Evolutionary conservation across 2,113 vertebrate species (phyloP).

Genomic region (Myrmophylax atrothorax): DNA sequence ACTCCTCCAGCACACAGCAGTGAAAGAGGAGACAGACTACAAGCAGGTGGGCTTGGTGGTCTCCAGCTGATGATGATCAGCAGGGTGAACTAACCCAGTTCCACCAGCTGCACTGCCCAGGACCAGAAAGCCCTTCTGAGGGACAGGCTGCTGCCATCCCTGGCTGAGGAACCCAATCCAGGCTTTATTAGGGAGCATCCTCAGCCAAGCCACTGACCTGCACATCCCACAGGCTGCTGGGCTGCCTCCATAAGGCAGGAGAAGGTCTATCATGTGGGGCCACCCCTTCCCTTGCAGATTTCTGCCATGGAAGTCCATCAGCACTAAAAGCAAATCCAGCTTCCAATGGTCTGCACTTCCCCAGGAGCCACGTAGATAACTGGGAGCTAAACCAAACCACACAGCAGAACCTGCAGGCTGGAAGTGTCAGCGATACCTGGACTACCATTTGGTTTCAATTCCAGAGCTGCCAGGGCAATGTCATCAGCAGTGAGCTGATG

Average conservation of each 20-base stretch:
- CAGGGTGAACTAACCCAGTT: neutral
- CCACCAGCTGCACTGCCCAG: neutral
- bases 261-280: neutral
- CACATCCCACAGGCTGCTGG: neutral
- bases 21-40: neutral
- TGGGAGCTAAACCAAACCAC: neutral
- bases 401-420: neutral
- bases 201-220: neutral
- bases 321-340: neutral
- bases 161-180: neutral
- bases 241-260: neutral
- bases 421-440: neutral
- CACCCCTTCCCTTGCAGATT: neutral
- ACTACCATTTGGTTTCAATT: neutral
- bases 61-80: neutral
- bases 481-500: neutral
- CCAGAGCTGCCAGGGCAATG: neutral
- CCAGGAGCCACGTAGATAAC: neutral
- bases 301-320: neutral
- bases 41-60: rapidly evolving
- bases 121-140: neutral
- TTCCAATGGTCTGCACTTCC: neutral
- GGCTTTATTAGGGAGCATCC: neutral
- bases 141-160: neutral
- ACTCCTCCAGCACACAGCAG: neutral